These are phyloP conservation scores for Lingula anatina DNA, from an alignment of 2,888 invertebrate genomes.

Conservation along the genomic window DNA sequence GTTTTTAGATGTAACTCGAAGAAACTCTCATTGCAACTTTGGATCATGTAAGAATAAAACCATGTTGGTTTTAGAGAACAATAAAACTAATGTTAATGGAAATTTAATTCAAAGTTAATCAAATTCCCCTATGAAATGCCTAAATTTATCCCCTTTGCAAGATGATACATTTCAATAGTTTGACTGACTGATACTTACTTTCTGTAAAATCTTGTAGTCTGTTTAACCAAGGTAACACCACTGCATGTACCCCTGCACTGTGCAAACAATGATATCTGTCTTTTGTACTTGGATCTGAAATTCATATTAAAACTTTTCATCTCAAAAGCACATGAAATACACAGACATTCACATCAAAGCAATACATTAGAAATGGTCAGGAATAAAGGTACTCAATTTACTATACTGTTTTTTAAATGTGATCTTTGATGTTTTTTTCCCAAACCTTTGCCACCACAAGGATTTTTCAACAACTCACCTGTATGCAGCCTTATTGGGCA, in stretches of 20 bases:
- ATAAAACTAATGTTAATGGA: constrained; percentile 2
- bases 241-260: constrained; percentile 76
- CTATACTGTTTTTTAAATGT: neutral
- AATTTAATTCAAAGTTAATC: too few species aligned
- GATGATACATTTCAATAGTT: too few species aligned
- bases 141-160: too few species aligned
- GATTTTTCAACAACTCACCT: constrained; percentile 30
- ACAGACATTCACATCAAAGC: neutral
- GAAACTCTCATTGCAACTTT: too few species aligned
- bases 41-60: too few species aligned
- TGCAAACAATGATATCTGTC: constrained; percentile 77
- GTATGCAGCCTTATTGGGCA: constrained; percentile 57
- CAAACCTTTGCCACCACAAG: too few species aligned
- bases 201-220: constrained; percentile 58
- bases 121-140: too few species aligned
- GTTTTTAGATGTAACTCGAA: too few species aligned
- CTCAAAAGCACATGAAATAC: neutral
- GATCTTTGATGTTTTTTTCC: too few species aligned
- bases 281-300: constrained; percentile 39
- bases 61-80: too few species aligned
- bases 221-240: constrained; percentile 69
- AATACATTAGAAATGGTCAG: neutral
- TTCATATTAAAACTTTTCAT: neutral
- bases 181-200: constrained; percentile 57
- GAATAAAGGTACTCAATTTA: neutral